Evolutionary conservation across 2,888 invertebrate genomes (phyloP), one percentile per base, ranked within the genome.

Genomic region (Galerucella calmariensis): DNA sequence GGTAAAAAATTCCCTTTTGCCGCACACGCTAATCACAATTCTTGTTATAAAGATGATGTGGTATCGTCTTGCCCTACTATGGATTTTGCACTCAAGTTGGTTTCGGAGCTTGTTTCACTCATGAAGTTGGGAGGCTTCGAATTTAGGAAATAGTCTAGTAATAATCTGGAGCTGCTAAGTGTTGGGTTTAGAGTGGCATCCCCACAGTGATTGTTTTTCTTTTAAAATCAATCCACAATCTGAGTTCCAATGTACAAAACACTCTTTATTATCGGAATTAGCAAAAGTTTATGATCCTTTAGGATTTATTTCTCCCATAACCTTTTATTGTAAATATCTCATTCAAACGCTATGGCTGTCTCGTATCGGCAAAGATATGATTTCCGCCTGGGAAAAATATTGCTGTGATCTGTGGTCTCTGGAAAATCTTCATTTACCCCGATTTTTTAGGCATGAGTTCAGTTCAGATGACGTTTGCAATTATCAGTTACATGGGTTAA

Each of bases 401-500:
- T 20, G 61, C 16, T 9, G 1, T 6, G 16, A 71, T 14, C 63
- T 67, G 9, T 53, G 56, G 1, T 51, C 6, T 14, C 16, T 74
- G 9, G 20, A 20, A 4, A 56, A 56, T 24, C 20, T 59, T 14
- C 12, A 48, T 41, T 27, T 68, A 24, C 12, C 53, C 41, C 68
- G 68, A 16, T 48, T 41, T 8, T 24, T 63, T 9, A 20, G 10
- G 24, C 46, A 46, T 46, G 46, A 46, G 2, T 46, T 11, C 46
- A 16, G 35, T 24, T 11, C 48, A 27, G 16, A 12, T 35, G 35
- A 14, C n/a, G 20, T 27, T 5, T 11, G 46, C 46, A 46, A 53
- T n/a, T 67, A n/a, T 27, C 61, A 71, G 65, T 24, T 71, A 35
- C 71, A 71, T 61, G 74, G 67, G 9, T 74, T 69, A 44, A 10